Percentiles rank a stretch among this genome's conserved stretches.
These are phyloP conservation scores for Apantesis nais DNA, from an alignment of 2,888 invertebrate genomes.

Conservation along the genomic window DNA sequence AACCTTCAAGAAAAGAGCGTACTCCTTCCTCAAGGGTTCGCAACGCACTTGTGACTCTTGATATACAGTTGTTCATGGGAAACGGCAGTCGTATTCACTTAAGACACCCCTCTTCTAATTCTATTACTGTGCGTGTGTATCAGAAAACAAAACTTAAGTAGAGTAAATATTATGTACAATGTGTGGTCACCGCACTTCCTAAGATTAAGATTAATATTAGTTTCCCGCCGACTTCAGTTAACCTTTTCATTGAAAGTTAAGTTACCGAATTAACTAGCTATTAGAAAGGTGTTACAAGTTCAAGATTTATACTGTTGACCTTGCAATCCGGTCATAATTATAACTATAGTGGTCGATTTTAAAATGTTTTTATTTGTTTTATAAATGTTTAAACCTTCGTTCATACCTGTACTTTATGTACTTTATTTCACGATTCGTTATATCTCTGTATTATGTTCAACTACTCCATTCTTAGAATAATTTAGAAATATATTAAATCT, in stretches of 20 bases:
- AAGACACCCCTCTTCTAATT: too few species aligned
- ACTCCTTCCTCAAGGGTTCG: too few species aligned
- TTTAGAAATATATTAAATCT: background rate
- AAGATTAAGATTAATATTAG: slow-evolving; percentile 18
- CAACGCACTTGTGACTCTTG: too few species aligned
- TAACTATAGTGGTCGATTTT: slow-evolving; percentile 11
- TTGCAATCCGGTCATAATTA: slow-evolving; percentile 26
- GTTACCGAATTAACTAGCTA: slow-evolving; percentile 21
- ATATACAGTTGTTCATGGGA: too few species aligned
- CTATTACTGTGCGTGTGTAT: too few species aligned
- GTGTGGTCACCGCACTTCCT: slow-evolving; percentile 9
- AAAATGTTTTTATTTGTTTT: background rate
- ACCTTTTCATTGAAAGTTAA: slow-evolving; percentile 31
- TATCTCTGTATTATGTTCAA: background rate
- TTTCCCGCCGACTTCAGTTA: slow-evolving; percentile 35
- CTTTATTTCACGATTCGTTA: background rate
- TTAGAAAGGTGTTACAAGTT: slow-evolving; percentile 46
- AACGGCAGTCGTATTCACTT: too few species aligned
- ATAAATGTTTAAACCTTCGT: background rate
- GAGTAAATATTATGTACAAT: background rate
- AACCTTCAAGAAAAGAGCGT: too few species aligned
- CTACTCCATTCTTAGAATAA: background rate
- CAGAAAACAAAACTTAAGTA: background rate
- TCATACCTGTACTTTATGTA: background rate
- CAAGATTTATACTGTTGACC: slow-evolving; percentile 43